Conservation (phyloP, 1,140 invertebrate genomes). For the Pogonomyrmex californicus region DNA sequence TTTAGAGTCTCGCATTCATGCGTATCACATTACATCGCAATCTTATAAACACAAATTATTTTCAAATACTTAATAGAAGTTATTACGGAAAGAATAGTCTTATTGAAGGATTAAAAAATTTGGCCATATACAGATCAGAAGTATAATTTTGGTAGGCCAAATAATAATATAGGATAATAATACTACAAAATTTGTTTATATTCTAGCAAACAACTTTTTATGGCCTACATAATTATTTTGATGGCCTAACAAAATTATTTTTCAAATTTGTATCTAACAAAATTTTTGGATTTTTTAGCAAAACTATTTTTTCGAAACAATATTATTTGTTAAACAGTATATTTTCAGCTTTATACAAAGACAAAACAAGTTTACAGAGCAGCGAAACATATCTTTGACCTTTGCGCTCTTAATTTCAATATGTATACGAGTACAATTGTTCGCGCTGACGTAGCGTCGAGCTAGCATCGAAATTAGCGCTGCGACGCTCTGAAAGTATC, state of each 20-base stretch:
- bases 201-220: no score
- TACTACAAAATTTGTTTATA: no score
- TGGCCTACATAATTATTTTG: no score
- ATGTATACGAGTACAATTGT: not conserved
- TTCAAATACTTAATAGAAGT: conserved; percentile 1
- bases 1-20: not conserved
- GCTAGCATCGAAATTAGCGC: not conserved
- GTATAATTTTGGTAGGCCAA: no score
- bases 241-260: no score
- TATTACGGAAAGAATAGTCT: no score
- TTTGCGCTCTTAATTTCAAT: conserved; percentile 36
- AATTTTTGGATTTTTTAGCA: no score
- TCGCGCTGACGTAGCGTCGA: not conserved
- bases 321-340: not conserved
- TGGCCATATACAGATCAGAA: no score
- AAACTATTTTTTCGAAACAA: no score
- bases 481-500: conserved; percentile 24
- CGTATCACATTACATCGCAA: not conserved
- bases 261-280: no score
- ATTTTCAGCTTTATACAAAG: not conserved
- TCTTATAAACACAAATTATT: conserved; percentile 5
- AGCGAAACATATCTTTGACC: conserved; percentile 9
- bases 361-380: not conserved
- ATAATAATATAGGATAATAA: no score
- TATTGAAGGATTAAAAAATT: no score